phyloP scores from a whole-genome alignment of 2,113 vertebrate genomes.

The Pyxicephalus adspersus region DNA sequence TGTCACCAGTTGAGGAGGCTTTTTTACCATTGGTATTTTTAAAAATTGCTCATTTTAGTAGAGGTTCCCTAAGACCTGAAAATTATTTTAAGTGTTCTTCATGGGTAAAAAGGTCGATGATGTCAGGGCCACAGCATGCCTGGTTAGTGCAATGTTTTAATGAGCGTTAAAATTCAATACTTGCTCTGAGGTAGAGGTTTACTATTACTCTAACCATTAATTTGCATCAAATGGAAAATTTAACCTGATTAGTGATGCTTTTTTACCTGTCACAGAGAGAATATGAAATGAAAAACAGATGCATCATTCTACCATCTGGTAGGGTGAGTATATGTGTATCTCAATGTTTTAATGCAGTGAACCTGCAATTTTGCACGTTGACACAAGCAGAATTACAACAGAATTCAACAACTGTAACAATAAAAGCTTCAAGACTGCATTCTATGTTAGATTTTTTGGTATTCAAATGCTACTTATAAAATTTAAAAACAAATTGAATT shows the following conservation, averaged over 20 bases:
- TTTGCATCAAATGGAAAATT: constrained; percentile 22
- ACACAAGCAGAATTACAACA: constrained; percentile 2
- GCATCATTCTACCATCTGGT: constrained; percentile 36
- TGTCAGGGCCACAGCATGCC: too few relatives aligned
- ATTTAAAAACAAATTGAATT: not conserved
- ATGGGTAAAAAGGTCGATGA: too few relatives aligned
- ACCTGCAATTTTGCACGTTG: constrained; percentile 23
- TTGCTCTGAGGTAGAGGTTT: not conserved
- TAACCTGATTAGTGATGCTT: constrained; percentile 23
- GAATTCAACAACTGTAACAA: constrained; percentile 4
- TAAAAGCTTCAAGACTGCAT: not conserved
- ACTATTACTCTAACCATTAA: constrained; percentile 15
- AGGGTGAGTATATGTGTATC: constrained; percentile 2
- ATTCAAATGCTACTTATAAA: not conserved
- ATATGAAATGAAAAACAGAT: constrained; percentile 25
- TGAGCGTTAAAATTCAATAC: not conserved
- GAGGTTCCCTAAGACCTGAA: too few relatives aligned
- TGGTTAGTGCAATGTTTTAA: not conserved
- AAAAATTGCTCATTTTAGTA: too few relatives aligned
- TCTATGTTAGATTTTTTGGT: not conserved
- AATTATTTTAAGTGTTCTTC: too few relatives aligned
- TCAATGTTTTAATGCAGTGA: constrained; percentile 2
- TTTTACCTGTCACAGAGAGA: constrained; percentile 16
- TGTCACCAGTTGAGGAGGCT: too few relatives aligned
- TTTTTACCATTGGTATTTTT: too few relatives aligned